phyloP scores from a whole-genome alignment of 2,113 vertebrate species.

The Psittacula cyanocephala region DNA sequence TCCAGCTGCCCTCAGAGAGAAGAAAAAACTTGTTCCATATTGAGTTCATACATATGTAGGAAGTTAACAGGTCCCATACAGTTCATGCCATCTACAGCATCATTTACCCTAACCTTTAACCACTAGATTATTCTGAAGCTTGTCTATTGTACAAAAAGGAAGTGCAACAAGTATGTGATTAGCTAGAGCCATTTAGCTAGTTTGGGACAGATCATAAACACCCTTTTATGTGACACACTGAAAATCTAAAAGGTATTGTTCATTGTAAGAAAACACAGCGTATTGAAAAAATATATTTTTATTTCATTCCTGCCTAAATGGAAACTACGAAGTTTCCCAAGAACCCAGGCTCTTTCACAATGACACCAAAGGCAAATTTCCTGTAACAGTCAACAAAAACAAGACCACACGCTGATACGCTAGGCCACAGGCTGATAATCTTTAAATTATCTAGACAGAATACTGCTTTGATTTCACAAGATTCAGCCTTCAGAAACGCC shows the following conservation, averaged over 20 bases:
- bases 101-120: neutral
- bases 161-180: neutral
- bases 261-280: neutral
- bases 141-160: neutral
- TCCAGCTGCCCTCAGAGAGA: neutral
- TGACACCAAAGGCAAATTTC: neutral
- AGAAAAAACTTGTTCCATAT: neutral
- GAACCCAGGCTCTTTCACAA: neutral
- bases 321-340: neutral
- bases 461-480: neutral
- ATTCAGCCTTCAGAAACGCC: neutral
- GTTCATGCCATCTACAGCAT: neutral
- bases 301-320: neutral
- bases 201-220: neutral
- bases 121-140: neutral
- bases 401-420: neutral
- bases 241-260: neutral
- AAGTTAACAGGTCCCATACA: neutral
- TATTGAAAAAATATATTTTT: neutral
- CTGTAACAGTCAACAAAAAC: neutral
- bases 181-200: neutral
- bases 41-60: neutral
- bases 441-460: neutral
- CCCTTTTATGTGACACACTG: neutral
- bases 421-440: fast-evolving